Conservation (phyloP, 2,888 invertebrate species). For the Lepidochrysops patricia region DNA sequence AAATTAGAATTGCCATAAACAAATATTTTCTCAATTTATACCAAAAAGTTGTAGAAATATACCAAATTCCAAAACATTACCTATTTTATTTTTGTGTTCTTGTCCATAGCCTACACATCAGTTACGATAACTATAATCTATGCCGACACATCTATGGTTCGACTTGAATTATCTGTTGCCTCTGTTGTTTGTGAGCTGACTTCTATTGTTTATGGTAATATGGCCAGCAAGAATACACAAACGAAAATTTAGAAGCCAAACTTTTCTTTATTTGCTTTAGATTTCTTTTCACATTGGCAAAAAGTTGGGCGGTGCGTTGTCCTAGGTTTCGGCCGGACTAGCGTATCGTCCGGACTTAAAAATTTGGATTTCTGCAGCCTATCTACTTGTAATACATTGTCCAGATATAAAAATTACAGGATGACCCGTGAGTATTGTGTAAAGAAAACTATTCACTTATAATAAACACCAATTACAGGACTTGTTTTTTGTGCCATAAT, state of each 20-base stretch:
- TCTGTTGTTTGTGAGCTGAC: background rate
- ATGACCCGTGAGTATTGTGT: constrained; percentile 65
- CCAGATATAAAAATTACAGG: constrained; percentile 37
- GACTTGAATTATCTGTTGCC: background rate
- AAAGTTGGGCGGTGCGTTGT: constrained; percentile 70
- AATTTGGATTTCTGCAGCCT: constrained; percentile 29
- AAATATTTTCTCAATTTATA: background rate
- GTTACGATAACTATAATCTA: too few relatives aligned
- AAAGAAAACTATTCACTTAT: constrained; percentile 6
- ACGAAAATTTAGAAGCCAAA: constrained; percentile 30
- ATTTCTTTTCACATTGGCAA: constrained; percentile 50
- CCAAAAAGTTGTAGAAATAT: background rate
- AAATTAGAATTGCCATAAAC: background rate
- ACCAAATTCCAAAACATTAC: too few relatives aligned
- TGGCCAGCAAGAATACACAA: constrained; percentile 40
- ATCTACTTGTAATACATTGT: constrained; percentile 25
- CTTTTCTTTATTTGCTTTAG: constrained; percentile 56
- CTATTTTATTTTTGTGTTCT: too few relatives aligned
- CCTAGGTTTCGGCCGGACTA: constrained; percentile 71
- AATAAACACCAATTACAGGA: background rate
- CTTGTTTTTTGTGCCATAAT: background rate
- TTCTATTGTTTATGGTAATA: constrained; percentile 25
- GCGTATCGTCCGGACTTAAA: constrained; percentile 67
- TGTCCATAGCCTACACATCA: too few relatives aligned
- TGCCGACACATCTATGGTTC: background rate